A percentile compares a stretch with the other conserved stretches of the same genome.
Evolutionary conservation across 1,140 invertebrate genomes (phyloP).

Genomic region (Drosophila insularis): DNA sequence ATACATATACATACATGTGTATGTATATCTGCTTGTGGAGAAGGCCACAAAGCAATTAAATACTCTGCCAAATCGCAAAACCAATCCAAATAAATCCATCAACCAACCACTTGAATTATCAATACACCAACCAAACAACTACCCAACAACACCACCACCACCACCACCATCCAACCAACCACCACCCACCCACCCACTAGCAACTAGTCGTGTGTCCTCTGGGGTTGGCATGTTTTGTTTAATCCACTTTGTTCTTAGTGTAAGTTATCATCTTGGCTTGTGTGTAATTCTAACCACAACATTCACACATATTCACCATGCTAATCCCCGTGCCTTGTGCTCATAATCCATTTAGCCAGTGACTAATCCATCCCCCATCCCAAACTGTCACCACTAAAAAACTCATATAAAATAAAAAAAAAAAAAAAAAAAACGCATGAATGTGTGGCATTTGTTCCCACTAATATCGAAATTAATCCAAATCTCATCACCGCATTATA

Average conservation of each 20-base stretch:
- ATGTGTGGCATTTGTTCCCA: not conserved
- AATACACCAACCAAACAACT: slow-evolving; percentile 20
- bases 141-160: slow-evolving; percentile 32
- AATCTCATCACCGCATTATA: not conserved
- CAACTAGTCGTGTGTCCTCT: not conserved
- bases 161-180: slow-evolving; percentile 30
- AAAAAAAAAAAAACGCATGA: not conserved
- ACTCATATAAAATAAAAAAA: not conserved
- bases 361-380: not conserved
- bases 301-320: not conserved
- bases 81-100: not conserved
- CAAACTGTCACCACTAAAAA: not conserved
- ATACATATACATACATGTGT: not conserved
- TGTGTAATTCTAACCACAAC: slow-evolving; percentile 40
- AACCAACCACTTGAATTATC: no score
- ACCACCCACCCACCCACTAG: slow-evolving; percentile 26
- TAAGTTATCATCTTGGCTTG: slow-evolving; percentile 56
- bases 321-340: not conserved
- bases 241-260: slow-evolving; percentile 49
- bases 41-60: no score
- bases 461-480: slow-evolving; percentile 31
- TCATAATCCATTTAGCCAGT: not conserved
- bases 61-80: not conserved
- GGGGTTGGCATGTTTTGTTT: slow-evolving; percentile 56
- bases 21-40: slow-evolving; percentile 4